Evolutionary conservation across 2,888 invertebrate genomes (phyloP).

Genomic region (Drosophila parthenogenetica): DNA sequence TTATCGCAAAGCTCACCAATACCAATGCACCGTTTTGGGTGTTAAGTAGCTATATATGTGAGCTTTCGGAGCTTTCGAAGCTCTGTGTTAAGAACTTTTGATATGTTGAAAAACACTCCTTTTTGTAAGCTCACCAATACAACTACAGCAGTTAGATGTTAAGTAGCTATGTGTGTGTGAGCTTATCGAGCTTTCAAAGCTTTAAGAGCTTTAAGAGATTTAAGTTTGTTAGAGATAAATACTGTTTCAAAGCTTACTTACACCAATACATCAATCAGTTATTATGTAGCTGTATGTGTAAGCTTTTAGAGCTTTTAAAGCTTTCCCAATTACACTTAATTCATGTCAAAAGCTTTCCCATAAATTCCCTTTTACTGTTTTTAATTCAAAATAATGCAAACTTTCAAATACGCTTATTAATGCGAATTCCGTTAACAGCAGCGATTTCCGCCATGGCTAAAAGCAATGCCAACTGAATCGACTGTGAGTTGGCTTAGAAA

Average conservation of each 20-base stretch:
- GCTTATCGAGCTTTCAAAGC: not conserved
- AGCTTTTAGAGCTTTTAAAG: not conserved
- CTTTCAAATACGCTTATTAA: slow-evolving; percentile 43
- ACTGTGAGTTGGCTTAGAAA: slow-evolving; percentile 30
- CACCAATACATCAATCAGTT: not conserved
- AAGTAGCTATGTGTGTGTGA: not conserved
- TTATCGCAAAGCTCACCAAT: too few relatives aligned
- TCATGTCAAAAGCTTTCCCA: not conserved
- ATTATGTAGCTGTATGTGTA: too few relatives aligned
- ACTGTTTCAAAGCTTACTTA: not conserved
- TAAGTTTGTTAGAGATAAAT: not conserved
- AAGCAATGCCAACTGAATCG: slow-evolving; percentile 54
- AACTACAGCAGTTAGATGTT: too few relatives aligned
- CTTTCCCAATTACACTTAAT: not conserved
- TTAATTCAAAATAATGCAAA: slow-evolving; percentile 34
- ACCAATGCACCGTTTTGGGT: too few relatives aligned
- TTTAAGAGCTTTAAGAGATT: not conserved
- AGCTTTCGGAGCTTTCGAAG: slow-evolving; percentile 2
- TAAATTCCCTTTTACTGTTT: not conserved
- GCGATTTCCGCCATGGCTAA: slow-evolving; percentile 56
- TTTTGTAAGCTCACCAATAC: too few relatives aligned
- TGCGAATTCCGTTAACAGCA: slow-evolving; percentile 41
- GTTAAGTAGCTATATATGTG: too few relatives aligned
- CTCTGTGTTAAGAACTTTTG: too few relatives aligned
- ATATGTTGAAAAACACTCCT: too few relatives aligned